Evolutionary conservation across 2,113 vertebrate species (phyloP), one percentile per base, ranked within the genome.

Genomic region (Odobenus rosmarus): DNA sequence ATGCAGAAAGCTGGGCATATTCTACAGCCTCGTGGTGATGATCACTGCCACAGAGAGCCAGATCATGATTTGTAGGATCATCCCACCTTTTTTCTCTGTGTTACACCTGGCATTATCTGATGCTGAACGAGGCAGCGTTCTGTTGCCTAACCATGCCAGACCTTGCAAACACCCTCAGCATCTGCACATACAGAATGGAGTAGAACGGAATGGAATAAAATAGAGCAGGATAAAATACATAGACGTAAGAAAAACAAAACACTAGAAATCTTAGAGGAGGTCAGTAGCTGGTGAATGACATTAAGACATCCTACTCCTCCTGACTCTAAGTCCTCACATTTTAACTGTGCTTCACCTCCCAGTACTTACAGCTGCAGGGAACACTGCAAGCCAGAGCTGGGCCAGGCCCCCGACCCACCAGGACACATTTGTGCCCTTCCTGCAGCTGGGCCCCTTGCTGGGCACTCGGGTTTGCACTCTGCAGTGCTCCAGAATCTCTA

Each of bases 361-460:
- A 36, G 8, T 28, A 31, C 21, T 51, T 51, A 21, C 8, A 74
- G 51, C 51, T n/a, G 19, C 2, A n/a, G 42, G 36, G 15, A 31
- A 14, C 4, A 1, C n/a, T 39, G 33, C 0, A 0, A 28, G 49
- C 31, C 26, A 33, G 94, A 71, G 59, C 39, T 28, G 3, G 21
- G 62, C 18, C 23, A 2, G 15, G 36, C 11, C 11, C 14, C 19
- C 2, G 0, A 6, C 64, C 31, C 24, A 33, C 6, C 4, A 7
- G 16, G 67, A 23, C 1, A 23, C n/a, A 26, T 14, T 62, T 1
- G 4, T 36, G 33, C 57, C 61, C 24, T 62, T 36, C 4, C n/a
- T 7, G 12, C 23, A 79, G 4, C 15, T 4, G 4, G 55, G 24
- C 42, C 24, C 31, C 33, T 77, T 15, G 18, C 53, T 21, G n/a